Conservation (phyloP, 1,140 invertebrate genomes). For the Saxidomus purpurata region DNA sequence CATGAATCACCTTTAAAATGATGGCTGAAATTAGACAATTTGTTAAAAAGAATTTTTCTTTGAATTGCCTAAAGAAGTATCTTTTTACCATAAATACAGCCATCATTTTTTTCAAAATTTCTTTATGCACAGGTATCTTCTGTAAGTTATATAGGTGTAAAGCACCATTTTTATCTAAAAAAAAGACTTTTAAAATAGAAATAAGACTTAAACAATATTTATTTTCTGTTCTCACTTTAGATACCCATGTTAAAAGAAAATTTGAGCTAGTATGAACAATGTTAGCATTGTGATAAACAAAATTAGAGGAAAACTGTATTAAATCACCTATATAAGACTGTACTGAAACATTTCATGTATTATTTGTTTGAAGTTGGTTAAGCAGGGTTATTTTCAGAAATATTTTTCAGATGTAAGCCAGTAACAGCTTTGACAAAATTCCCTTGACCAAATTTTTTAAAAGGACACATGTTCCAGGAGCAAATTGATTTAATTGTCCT, state of each 20-base stretch:
- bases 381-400: too few species aligned
- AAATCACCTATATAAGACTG: background rate
- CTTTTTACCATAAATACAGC: background rate
- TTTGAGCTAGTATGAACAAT: background rate
- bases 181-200: too few species aligned
- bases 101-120: background rate
- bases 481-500: too few species aligned
- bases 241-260: background rate
- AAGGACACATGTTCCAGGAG: too few species aligned
- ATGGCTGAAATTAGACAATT: background rate
- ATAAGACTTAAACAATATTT: too few species aligned
- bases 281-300: background rate
- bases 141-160: too few species aligned
- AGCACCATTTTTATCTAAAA: background rate
- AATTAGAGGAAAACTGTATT: background rate
- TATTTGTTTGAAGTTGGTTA: too few species aligned
- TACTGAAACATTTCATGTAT: too few species aligned
- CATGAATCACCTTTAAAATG: background rate
- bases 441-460: too few species aligned
- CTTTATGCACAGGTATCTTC: background rate
- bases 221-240: background rate
- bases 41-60: background rate
- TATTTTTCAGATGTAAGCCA: too few species aligned
- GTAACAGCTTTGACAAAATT: too few species aligned
- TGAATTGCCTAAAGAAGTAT: background rate